Evolutionary conservation across 2,113 vertebrate species (phyloP).

Genomic region (Narcine bancroftii): DNA sequence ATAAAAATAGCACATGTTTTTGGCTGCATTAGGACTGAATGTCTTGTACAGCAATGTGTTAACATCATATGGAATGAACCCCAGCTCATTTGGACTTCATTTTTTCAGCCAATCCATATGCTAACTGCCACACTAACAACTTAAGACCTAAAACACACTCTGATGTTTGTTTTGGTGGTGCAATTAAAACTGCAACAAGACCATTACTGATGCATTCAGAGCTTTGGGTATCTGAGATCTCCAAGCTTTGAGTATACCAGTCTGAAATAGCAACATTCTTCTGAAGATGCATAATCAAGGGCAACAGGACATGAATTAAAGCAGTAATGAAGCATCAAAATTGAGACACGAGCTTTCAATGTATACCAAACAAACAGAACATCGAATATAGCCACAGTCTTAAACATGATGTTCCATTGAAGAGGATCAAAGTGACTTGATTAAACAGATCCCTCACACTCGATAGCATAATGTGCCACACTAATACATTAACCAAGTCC

Average conservation of each 20-base stretch:
- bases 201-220: neutral
- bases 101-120: conserved; percentile 34
- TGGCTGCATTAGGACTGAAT: conserved; percentile 26
- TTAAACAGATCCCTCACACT: neutral
- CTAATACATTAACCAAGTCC: neutral
- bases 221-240: neutral
- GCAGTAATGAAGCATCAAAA: conserved; percentile 27
- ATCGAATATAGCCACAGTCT: neutral
- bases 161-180: conserved; percentile 19
- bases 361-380: conserved; percentile 19
- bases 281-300: neutral
- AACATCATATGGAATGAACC: conserved; percentile 28
- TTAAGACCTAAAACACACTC: conserved; percentile 10
- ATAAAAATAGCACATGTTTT: conserved; percentile 32
- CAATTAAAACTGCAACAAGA: conserved; percentile 15
- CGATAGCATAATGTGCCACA: neutral
- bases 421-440: conserved; percentile 17
- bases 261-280: neutral
- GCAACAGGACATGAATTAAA: conserved; percentile 15
- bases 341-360: conserved; percentile 32
- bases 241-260: conserved; percentile 1
- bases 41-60: conserved; percentile 27
- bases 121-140: conserved; percentile 25
- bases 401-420: conserved; percentile 27
- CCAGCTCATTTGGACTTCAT: conserved; percentile 31